These are phyloP conservation scores for Agonopterix alstromeriana DNA, from an alignment of 2,888 invertebrate species.

Conservation along the genomic window DNA sequence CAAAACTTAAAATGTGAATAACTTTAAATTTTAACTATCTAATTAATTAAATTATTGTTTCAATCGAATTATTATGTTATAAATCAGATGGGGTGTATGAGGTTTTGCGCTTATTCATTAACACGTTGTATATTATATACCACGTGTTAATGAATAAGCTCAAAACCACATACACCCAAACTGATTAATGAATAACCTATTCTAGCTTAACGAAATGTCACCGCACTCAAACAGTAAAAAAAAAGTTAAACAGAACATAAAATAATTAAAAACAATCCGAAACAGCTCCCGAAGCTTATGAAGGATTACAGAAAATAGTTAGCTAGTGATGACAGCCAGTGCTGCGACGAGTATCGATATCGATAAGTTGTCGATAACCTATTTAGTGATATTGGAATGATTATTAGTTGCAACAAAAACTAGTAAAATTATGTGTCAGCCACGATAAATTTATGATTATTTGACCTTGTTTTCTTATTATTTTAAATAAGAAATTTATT, in stretches of 20 bases:
- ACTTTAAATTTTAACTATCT: too few species aligned
- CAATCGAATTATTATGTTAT: too few species aligned
- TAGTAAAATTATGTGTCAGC: not conserved
- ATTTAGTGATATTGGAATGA: not conserved
- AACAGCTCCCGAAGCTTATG: slow-evolving; percentile 31
- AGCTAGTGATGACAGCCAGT: slow-evolving; percentile 17
- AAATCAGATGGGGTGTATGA: too few species aligned
- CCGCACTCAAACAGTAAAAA: not conserved
- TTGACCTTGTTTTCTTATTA: too few species aligned
- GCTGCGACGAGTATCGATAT: slow-evolving; percentile 16
- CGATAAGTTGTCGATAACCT: slow-evolving; percentile 15
- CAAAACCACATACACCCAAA: too few species aligned
- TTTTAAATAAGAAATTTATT: too few species aligned
- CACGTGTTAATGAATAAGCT: too few species aligned
- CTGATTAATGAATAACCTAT: not conserved
- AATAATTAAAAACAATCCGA: slow-evolving; percentile 35
- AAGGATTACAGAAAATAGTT: slow-evolving; percentile 42
- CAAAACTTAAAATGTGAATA: too few species aligned
- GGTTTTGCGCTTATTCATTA: too few species aligned
- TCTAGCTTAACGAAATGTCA: not conserved
- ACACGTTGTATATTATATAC: too few species aligned
- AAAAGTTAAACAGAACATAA: slow-evolving; percentile 11
- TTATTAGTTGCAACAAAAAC: not conserved
- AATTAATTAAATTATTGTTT: too few species aligned
- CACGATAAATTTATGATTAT: too few species aligned